phyloP scores from a whole-genome alignment of 2,113 vertebrate genomes.

The Indicator maculatus region DNA sequence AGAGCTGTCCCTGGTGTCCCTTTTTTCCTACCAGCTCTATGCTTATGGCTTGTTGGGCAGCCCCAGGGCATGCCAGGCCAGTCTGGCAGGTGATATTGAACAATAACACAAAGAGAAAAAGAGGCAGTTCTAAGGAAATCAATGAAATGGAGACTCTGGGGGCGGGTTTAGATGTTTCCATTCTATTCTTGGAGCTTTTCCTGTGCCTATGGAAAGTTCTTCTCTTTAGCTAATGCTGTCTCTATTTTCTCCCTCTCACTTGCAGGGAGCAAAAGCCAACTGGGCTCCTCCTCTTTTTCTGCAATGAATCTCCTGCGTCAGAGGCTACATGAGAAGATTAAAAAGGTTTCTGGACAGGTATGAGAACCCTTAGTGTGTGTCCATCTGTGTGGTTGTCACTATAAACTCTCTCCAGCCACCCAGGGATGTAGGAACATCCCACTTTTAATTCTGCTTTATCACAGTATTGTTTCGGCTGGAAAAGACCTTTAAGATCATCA shows the following conservation, averaged over 20 bases:
- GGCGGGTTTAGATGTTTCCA: not conserved
- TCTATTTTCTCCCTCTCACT: not conserved
- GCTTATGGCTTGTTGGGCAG: not conserved
- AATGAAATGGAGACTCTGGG: not conserved
- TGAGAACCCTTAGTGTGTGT: not conserved
- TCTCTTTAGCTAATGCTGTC: not conserved
- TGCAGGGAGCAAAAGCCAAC: constrained; percentile 57
- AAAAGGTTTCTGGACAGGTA: constrained; percentile 87
- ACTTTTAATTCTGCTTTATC: not conserved
- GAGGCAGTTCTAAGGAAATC: not conserved
- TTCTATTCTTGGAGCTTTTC: not conserved
- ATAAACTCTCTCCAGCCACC: not conserved
- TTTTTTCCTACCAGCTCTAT: not conserved
- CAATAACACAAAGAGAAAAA: not conserved
- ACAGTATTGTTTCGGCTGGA: too few species aligned
- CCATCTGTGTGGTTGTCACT: not conserved
- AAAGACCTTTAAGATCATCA: too few species aligned
- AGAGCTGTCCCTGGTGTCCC: not conserved
- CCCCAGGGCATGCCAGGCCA: not conserved
- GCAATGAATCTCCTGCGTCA: constrained; percentile 86
- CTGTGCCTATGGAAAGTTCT: not conserved
- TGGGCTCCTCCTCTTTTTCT: constrained; percentile 75
- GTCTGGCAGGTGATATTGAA: not conserved
- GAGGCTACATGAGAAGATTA: constrained; percentile 90
- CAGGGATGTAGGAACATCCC: not conserved